A percentile compares a stretch with the other conserved stretches of the same genome.
Conservation (phyloP, 2,888 invertebrate genomes). For the Sisyra terminalis region DNA sequence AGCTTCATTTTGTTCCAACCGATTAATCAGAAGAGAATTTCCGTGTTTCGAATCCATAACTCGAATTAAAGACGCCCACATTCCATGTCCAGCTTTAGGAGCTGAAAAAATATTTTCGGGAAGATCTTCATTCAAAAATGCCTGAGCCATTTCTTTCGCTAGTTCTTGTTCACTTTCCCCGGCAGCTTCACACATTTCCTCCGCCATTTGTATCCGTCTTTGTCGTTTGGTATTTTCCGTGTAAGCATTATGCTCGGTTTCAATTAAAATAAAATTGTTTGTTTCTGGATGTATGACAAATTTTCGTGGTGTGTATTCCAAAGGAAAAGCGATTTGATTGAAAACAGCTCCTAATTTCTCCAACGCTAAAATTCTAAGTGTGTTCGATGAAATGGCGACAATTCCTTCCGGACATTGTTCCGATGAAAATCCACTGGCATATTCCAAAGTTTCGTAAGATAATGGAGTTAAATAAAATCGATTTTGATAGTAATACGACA, state of each 20-base stretch:
- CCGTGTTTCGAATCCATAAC: slow-evolving; percentile 76
- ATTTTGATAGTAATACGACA: slow-evolving; percentile 97
- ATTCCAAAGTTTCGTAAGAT: slow-evolving; percentile 92
- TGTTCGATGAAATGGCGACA: slow-evolving; percentile 96
- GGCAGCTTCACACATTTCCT: slow-evolving; percentile 95
- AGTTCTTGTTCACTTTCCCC: slow-evolving; percentile 90
- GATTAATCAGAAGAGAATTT: slow-evolving; percentile 56
- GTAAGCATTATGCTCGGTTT: slow-evolving; percentile 97
- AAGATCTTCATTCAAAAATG: slow-evolving; percentile 84
- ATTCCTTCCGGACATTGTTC: slow-evolving; percentile 99
- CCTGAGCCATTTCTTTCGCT: slow-evolving; percentile 94
- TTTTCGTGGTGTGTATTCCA: slow-evolving; percentile 91
- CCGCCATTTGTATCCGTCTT: slow-evolving; percentile 86
- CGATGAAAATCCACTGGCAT: slow-evolving; percentile 89
- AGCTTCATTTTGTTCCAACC: slow-evolving; percentile 91
- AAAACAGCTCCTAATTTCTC: slow-evolving; percentile 98
- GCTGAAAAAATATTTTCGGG: slow-evolving; percentile 91
- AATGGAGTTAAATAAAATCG: slow-evolving; percentile 88
- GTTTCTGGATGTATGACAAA: slow-evolving; percentile 88
- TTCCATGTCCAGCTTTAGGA: slow-evolving; percentile 86
- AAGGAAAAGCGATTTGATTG: slow-evolving; percentile 83
- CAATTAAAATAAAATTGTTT: slow-evolving; percentile 77
- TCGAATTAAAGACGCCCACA: slow-evolving; percentile 89
- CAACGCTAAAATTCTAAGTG: slow-evolving; percentile 87
- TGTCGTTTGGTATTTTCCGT: slow-evolving; percentile 93